These are phyloP conservation scores for Wasmannia auropunctata DNA, from an alignment of 1,140 invertebrate species.

Conservation along the genomic window DNA sequence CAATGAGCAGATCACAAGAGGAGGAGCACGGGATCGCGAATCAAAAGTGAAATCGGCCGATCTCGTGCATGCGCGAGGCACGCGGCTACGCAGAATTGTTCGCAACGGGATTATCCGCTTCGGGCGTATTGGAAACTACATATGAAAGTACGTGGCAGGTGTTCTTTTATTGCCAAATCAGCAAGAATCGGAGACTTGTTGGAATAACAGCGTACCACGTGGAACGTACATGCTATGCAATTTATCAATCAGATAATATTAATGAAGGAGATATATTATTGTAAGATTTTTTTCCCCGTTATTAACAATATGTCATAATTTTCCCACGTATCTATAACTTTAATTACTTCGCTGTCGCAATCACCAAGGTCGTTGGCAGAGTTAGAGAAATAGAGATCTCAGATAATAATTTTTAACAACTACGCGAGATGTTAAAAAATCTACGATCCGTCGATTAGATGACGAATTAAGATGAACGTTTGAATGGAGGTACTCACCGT, in stretches of 20 bases:
- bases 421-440: constrained; percentile 5
- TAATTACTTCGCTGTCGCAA: not conserved
- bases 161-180: constrained; percentile 15
- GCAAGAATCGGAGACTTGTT: not conserved
- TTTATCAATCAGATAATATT: not conserved
- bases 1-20: constrained; percentile 13
- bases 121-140: constrained; percentile 33
- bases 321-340: not conserved
- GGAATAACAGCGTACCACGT: not conserved
- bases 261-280: too few species aligned
- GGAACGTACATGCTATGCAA: not conserved
- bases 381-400: not conserved
- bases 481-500: constrained; percentile 88
- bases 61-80: not conserved
- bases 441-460: too few species aligned
- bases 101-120: constrained; percentile 18
- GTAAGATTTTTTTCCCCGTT: not conserved
- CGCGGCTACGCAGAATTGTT: constrained; percentile 21
- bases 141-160: constrained; percentile 32
- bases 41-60: constrained; percentile 55
- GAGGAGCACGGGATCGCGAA: constrained; percentile 15
- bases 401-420: not conserved
- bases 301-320: not conserved
- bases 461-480: not conserved
- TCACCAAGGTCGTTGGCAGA: not conserved